phyloP scores from a whole-genome alignment of 2,113 vertebrate genomes.

The Paramormyrops kingsleyae region DNA sequence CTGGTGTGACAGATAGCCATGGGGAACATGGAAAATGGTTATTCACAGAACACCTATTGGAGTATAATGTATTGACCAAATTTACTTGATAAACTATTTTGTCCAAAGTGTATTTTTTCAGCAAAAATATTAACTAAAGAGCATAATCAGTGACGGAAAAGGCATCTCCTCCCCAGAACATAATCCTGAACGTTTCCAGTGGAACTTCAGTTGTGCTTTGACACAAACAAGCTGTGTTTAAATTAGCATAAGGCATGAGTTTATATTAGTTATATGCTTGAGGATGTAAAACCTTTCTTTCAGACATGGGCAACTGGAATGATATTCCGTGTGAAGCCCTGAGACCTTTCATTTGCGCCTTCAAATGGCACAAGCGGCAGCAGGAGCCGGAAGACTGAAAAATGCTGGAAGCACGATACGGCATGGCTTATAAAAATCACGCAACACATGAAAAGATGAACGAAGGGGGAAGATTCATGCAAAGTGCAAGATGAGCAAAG shows the following conservation, averaged over 20 bases:
- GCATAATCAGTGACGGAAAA: not conserved
- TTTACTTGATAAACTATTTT: not conserved
- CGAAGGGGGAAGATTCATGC: not conserved
- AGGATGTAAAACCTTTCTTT: not conserved
- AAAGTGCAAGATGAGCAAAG: not conserved
- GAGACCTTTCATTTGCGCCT: not conserved
- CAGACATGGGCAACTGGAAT: not conserved
- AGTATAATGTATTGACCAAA: not conserved
- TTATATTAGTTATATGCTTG: not conserved
- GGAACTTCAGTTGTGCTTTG: not conserved
- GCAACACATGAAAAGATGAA: not conserved
- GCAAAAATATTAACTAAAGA: not conserved
- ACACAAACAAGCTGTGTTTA: not conserved
- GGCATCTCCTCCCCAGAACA: not conserved
- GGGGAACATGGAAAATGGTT: not conserved
- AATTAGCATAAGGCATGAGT: not conserved
- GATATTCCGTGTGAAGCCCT: not conserved
- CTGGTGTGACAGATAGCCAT: not conserved
- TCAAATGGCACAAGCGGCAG: not conserved
- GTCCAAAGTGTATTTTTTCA: not conserved
- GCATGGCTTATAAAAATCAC: not conserved
- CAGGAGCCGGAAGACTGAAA: not conserved
- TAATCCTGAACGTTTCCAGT: not conserved
- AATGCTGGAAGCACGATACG: not conserved
- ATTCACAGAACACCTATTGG: not conserved